A percentile compares a stretch with the other conserved stretches of the same genome.
These are phyloP conservation scores for Nebria salina DNA, from an alignment of 2,888 invertebrate species.

Conservation along the genomic window DNA sequence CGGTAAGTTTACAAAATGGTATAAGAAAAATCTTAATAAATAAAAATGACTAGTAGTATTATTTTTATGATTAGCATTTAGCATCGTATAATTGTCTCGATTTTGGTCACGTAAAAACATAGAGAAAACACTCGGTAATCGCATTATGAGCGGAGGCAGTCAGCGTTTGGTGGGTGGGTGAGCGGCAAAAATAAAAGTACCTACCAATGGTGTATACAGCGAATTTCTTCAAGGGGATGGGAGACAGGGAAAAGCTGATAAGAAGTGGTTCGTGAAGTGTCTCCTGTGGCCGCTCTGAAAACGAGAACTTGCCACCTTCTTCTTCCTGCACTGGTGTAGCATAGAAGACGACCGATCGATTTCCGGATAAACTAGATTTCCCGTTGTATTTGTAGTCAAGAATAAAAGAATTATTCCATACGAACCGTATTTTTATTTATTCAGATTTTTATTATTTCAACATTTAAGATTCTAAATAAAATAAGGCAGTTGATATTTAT, in stretches of 20 bases:
- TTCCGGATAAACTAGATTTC: conserved; percentile 6
- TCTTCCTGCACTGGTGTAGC: background rate
- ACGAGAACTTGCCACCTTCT: background rate
- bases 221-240: background rate
- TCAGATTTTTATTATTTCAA: too few species aligned
- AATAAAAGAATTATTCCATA: too few species aligned
- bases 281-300: background rate
- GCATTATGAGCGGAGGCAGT: conserved; percentile 10
- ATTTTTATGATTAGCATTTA: conserved; percentile 9
- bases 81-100: background rate
- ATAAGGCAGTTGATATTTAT: too few species aligned
- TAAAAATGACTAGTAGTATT: background rate
- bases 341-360: background rate
- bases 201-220: background rate
- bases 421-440: too few species aligned
- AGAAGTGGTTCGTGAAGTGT: conserved; percentile 16
- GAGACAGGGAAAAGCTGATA: background rate
- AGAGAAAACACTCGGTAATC: conserved; percentile 6
- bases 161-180: background rate
- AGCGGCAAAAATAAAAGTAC: background rate
- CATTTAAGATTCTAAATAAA: too few species aligned
- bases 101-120: conserved; percentile 4
- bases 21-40: background rate
- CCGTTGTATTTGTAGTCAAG: background rate
- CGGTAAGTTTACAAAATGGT: too few species aligned